Evolutionary conservation across 2,888 invertebrate species (phyloP), one percentile per base, ranked within the genome.

Genomic region (Schizaphis graminum): DNA sequence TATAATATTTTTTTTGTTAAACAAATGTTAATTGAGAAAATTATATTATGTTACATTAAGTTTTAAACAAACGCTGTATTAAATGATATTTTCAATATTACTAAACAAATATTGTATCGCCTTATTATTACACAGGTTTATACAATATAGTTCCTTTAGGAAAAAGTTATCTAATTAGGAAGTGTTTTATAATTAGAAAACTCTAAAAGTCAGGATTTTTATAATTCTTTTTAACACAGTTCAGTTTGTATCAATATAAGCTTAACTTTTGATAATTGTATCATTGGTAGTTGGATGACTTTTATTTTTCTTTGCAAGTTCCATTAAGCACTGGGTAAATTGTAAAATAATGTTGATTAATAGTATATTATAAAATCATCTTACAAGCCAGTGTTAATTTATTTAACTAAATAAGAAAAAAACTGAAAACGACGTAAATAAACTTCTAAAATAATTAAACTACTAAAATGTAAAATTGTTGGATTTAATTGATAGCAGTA

Each of bases 101-200:
- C 3, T 21, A 21, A 26, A 85, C 26, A 85, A 85, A 44, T 85
- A 47, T 85, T 85, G 13, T 26, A 13, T 44, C 28, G 28, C 47
- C 26, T n/a, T 35, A 88, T 35, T 53, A 24, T 88, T 88, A 28
- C 35, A 28, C 47, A 47, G 44, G 67, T n/a, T 67, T n/a, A n/a
- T 16, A 21, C 53, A 53, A 21, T 53, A 61, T 21, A 44, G 44
- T 85, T 44, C 4, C 56, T 91, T 35, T 21, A 41, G 67, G 49
- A 67, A 24, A 49, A 53, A 84, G 53, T 84, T 84, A 53, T 91
- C 16, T 57, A 49, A 28, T 87, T 35, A 47, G 47, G 16, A 86
- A 85, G 56, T 91, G n/a, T 92, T 35, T 92, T 92, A 87, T 87
- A 49, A 92, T 92, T 92, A 49, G 61, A 87, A 87, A 92, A 92